Percentiles rank a stretch among this genome's conserved stretches.
Conservation (phyloP, 2,888 invertebrate genomes). For the Drosophila robusta region DNA sequence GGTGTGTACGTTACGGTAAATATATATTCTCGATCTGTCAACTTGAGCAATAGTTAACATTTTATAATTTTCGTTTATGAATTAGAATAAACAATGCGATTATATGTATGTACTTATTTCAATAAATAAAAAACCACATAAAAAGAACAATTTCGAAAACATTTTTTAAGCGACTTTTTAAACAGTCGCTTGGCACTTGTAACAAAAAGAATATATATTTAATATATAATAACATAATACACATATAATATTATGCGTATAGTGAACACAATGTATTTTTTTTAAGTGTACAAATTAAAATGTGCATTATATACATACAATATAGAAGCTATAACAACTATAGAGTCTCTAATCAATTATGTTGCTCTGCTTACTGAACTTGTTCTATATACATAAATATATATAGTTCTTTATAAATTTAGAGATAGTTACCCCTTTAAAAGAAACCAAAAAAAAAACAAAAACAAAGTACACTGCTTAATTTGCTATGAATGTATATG, state of each 20-base stretch:
- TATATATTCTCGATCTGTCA: not conserved
- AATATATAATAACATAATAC: slow-evolving; percentile 7
- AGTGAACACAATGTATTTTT: slow-evolving; percentile 38
- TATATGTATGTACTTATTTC: slow-evolving; percentile 15
- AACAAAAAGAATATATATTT: slow-evolving; percentile 9
- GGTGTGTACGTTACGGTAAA: too few species aligned
- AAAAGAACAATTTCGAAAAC: slow-evolving; percentile 25
- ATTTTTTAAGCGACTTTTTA: slow-evolving; percentile 27
- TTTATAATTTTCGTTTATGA: slow-evolving; percentile 7
- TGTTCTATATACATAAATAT: not conserved
- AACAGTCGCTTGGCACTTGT: slow-evolving; percentile 1
- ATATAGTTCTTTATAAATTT: slow-evolving; percentile 1
- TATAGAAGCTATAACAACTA: slow-evolving; percentile 3
- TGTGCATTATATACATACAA: slow-evolving; percentile 43
- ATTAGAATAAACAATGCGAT: slow-evolving; percentile 13
- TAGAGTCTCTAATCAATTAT: slow-evolving; percentile 13
- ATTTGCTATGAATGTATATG: slow-evolving; percentile 34
- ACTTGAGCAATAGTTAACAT: not conserved
- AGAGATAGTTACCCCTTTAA: not conserved
- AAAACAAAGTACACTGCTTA: slow-evolving; percentile 10
- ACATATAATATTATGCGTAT: slow-evolving; percentile 15
- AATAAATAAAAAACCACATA: slow-evolving; percentile 14
- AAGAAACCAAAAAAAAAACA: not conserved
- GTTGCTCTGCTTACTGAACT: slow-evolving; percentile 31
- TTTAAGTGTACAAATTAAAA: slow-evolving; percentile 45